phyloP scores from a whole-genome alignment of 2,888 invertebrate species.

The Abrostola triplasia region DNA sequence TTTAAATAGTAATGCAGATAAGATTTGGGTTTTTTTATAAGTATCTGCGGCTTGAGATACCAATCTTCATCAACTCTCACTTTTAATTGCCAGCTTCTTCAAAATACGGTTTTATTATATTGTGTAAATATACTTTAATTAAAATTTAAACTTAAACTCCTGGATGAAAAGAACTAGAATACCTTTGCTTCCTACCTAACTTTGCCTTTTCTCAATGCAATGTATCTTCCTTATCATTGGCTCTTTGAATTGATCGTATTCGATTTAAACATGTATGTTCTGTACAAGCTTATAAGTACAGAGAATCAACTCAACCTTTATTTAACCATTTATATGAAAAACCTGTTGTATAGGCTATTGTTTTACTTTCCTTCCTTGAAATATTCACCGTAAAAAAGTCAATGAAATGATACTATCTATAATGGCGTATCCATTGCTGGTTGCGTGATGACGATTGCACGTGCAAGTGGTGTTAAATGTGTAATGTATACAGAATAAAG shows the following conservation, averaged over 20 bases:
- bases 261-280: constrained; percentile 11
- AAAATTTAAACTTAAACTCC: no score
- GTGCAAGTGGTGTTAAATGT: constrained; percentile 4
- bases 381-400: constrained; percentile 21
- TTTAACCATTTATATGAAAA: constrained; percentile 48
- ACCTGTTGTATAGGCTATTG: constrained; percentile 58
- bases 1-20: no score
- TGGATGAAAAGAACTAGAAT: no score
- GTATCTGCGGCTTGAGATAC: no score
- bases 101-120: no score
- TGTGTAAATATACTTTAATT: no score
- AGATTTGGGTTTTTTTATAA: no score
- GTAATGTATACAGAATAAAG: constrained; percentile 35
- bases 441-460: constrained; percentile 1
- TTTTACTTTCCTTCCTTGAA: constrained; percentile 59
- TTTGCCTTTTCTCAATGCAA: no score
- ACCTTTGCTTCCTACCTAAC: no score
- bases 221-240: constrained; percentile 23
- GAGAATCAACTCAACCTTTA: constrained; percentile 18
- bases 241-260: constrained; percentile 29
- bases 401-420: constrained; percentile 3
- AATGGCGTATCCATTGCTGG: constrained; percentile 16
- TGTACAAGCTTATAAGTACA: constrained; percentile 14
- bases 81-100: no score
- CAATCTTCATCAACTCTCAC: no score